Conservation (phyloP, 1,140 invertebrate genomes). For the Euura lappo region DNA sequence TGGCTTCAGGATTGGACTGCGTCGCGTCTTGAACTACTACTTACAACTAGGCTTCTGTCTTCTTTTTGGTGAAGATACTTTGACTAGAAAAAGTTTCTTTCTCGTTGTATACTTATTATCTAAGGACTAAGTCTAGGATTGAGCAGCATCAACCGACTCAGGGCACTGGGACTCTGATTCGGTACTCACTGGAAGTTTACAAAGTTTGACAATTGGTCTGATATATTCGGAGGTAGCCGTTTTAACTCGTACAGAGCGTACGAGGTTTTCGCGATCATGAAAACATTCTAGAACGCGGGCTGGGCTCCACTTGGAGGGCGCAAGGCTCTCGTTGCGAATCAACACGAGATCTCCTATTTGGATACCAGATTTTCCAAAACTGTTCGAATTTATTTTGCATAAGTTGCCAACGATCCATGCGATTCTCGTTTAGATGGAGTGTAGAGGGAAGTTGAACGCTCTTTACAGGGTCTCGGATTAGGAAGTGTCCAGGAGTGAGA, state of each 20-base stretch:
- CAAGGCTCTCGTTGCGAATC: constrained; percentile 3
- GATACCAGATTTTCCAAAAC: constrained; percentile 12
- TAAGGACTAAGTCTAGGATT: too few species aligned
- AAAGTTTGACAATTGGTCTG: constrained; percentile 11
- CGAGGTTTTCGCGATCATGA: not conserved
- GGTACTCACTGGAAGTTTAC: not conserved
- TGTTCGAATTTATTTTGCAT: constrained; percentile 10
- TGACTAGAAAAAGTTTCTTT: too few species aligned
- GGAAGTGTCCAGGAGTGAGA: constrained; percentile 38
- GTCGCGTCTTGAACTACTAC: too few species aligned
- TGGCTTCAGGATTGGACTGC: too few species aligned
- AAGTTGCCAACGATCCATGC: constrained; percentile 14
- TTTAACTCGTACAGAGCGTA: not conserved
- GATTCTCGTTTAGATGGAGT: not conserved
- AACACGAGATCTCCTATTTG: constrained; percentile 10
- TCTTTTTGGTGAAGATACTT: too few species aligned
- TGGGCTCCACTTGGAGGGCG: constrained; percentile 10
- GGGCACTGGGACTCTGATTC: not conserved
- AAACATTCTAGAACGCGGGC: not conserved
- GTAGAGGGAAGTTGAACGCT: constrained; percentile 24
- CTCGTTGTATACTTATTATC: too few species aligned
- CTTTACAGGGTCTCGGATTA: constrained; percentile 28
- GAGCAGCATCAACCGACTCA: too few species aligned
- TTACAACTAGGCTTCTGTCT: too few species aligned
- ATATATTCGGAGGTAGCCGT: too few species aligned